These are phyloP conservation scores for Trinorchestia longiramus DNA, from an alignment of 1,140 invertebrate species.

Conservation along the genomic window DNA sequence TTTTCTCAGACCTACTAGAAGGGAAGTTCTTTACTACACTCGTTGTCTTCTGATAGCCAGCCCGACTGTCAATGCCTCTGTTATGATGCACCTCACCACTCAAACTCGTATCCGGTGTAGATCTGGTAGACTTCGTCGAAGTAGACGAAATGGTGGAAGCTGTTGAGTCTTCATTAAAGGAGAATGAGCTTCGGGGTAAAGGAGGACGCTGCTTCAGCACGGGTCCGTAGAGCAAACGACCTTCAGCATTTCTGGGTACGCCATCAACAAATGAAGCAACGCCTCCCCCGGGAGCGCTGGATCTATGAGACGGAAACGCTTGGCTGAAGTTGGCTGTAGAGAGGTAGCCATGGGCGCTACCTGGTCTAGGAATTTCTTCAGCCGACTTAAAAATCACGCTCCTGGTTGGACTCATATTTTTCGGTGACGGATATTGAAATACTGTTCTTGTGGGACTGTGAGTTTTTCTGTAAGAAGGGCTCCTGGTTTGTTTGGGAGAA, in stretches of 20 bases:
- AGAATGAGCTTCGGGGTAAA: conserved; percentile 63
- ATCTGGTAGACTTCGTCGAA: conserved; percentile 36
- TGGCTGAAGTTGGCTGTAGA: neutral
- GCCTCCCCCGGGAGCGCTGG: conserved; percentile 54
- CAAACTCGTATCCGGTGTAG: conserved; percentile 56
- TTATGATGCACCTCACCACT: conserved; percentile 4
- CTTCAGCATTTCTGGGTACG: conserved; percentile 63
- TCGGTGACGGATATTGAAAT: conserved; percentile 27
- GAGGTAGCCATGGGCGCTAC: neutral
- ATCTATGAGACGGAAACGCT: neutral
- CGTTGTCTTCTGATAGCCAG: conserved; percentile 56
- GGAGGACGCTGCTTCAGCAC: conserved; percentile 65
- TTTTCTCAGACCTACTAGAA: neutral
- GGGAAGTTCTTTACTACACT: neutral
- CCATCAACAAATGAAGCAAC: conserved; percentile 58
- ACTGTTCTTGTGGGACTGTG: conserved; percentile 30
- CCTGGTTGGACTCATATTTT: neutral
- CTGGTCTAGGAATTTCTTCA: conserved; percentile 5
- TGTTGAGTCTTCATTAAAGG: conserved; percentile 63
- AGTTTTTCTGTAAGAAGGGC: conserved; percentile 54
- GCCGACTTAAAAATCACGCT: neutral
- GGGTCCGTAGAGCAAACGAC: conserved; percentile 61
- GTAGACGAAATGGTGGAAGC: conserved; percentile 64
- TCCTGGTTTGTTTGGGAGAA: conserved; percentile 62
- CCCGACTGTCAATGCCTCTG: conserved; percentile 29